Evolutionary conservation across 53 echinoderm and acorn worm genomes (phyloP).

Genomic region (Arbacia lixula): DNA sequence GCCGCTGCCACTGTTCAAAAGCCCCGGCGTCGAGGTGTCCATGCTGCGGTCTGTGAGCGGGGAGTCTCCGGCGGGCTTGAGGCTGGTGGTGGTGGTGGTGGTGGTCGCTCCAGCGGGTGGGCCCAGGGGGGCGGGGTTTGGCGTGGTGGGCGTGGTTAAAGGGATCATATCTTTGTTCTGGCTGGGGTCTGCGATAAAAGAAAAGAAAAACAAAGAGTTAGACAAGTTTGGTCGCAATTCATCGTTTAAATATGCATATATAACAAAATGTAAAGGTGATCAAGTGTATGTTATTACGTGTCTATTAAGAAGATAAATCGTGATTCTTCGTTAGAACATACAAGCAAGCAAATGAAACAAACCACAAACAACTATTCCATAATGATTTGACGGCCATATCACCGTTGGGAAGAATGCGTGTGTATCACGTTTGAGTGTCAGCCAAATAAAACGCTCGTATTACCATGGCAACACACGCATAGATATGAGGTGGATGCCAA

Average conservation of each 20-base stretch:
- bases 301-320: too few species aligned
- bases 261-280: neutral
- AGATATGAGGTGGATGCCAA: too few species aligned
- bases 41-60: slow-evolving; percentile 40
- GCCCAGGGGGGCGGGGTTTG: slow-evolving; percentile 50
- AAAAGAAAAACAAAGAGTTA: neutral
- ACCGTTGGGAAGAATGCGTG: too few species aligned
- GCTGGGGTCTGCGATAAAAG: slow-evolving; percentile 33
- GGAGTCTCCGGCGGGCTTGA: slow-evolving; percentile 50
- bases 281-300: too few species aligned
- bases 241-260: neutral
- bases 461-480: too few species aligned
- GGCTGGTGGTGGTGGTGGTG: slow-evolving; percentile 27
- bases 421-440: too few species aligned
- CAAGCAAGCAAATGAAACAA: too few species aligned
- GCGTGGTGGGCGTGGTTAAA: slow-evolving; percentile 54
- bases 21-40: slow-evolving; percentile 46
- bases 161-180: slow-evolving; percentile 94
- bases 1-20: neutral
- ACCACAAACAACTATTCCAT: too few species aligned
- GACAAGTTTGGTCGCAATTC: neutral
- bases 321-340: too few species aligned
- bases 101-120: slow-evolving; percentile 49
- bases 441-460: too few species aligned
- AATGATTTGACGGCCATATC: too few species aligned